These are phyloP conservation scores for Paramormyrops kingsleyae DNA, from an alignment of 2,113 vertebrate species.

Conservation along the genomic window DNA sequence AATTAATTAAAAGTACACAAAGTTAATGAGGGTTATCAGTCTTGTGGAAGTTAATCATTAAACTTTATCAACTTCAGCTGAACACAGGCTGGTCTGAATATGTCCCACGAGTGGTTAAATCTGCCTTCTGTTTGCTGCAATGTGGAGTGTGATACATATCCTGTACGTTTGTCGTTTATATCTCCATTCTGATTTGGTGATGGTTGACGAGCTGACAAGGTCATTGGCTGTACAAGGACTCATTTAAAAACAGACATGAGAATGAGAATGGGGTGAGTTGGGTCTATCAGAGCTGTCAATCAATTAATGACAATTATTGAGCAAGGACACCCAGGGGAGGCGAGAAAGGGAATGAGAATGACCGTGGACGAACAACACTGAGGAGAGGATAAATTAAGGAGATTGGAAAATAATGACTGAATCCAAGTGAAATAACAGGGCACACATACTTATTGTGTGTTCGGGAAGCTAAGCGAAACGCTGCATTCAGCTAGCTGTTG, in stretches of 20 bases:
- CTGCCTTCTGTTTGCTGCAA: neutral
- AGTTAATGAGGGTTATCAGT: neutral
- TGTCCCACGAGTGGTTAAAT: neutral
- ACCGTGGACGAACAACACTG: constrained; percentile 73
- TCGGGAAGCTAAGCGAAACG: constrained; percentile 36
- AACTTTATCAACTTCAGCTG: constrained; percentile 3
- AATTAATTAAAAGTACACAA: constrained; percentile 2
- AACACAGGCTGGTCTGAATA: neutral
- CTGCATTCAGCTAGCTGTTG: constrained; percentile 26
- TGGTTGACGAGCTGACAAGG: constrained; percentile 93
- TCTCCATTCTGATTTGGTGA: constrained; percentile 57
- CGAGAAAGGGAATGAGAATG: constrained; percentile 81
- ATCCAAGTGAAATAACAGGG: constrained; percentile 57
- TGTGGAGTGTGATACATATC: constrained; percentile 39
- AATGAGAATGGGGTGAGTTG: constrained; percentile 90
- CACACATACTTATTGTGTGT: constrained; percentile 55
- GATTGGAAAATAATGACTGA: constrained; percentile 69
- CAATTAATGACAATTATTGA: constrained; percentile 99
- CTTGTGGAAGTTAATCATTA: neutral
- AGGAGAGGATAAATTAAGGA: constrained; percentile 70
- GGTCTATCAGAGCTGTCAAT: constrained; percentile 98
- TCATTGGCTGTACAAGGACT: constrained; percentile 94
- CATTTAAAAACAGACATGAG: constrained; percentile 96
- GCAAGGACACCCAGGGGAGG: constrained; percentile 80
- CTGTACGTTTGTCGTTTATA: constrained; percentile 50